These are phyloP conservation scores for Acanthoscelides obtectus DNA, from an alignment of 2,888 invertebrate genomes.

Conservation along the genomic window DNA sequence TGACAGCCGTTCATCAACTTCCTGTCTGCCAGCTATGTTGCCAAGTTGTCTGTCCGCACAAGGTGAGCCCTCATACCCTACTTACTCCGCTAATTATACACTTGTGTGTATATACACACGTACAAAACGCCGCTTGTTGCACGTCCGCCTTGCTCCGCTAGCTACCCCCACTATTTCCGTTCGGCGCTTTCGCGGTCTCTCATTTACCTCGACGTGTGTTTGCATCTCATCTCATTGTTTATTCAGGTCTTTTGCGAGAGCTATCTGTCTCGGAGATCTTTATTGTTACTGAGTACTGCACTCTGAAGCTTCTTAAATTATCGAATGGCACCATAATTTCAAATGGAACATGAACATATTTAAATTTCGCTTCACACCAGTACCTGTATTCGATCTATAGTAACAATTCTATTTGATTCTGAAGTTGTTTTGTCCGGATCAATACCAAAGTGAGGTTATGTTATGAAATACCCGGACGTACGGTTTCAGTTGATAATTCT, in stretches of 20 bases:
- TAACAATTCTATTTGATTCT: no score
- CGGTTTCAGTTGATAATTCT: no score
- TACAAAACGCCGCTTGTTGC: constrained; percentile 29
- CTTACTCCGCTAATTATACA: constrained; percentile 39
- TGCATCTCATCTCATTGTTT: constrained; percentile 25
- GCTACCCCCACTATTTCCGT: neutral
- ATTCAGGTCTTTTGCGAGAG: constrained; percentile 22
- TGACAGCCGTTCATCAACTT: neutral
- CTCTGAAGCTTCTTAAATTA: no score
- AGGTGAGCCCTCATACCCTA: constrained; percentile 46
- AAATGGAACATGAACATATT: no score
- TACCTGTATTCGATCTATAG: no score
- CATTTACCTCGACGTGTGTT: constrained; percentile 16
- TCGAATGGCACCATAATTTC: no score
- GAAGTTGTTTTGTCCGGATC: neutral
- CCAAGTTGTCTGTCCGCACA: constrained; percentile 23
- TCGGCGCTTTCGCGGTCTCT: constrained; percentile 9
- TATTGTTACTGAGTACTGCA: constrained; percentile 1
- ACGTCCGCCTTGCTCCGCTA: constrained; percentile 33
- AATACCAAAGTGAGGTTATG: neutral
- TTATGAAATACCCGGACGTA: neutral
- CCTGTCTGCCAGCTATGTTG: constrained; percentile 48
- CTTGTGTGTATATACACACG: constrained; percentile 31
- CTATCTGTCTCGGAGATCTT: constrained; percentile 8
- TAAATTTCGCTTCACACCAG: no score